Base-by-base conservation (phyloP, 2,113 vertebrate species). In the Mastomys coucha region DNA sequence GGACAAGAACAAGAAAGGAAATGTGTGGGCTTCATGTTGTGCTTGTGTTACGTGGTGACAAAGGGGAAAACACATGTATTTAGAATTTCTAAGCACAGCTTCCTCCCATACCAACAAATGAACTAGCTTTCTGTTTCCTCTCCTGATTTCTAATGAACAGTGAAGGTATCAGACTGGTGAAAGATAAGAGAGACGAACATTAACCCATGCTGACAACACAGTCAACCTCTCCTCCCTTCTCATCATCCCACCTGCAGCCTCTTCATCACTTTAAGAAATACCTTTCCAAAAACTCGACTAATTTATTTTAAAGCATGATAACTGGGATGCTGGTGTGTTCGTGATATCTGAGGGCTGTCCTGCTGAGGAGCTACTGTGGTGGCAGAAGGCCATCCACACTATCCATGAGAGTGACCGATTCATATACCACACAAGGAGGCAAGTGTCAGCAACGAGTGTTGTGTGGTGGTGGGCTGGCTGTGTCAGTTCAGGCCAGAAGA, bases 291-390 rank as follows among this genome's bases (percentile, higher is more conserved):
- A 56, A 91, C 70, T 51, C 24, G 67, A 92, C 67, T 17, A 69
- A 63, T 0, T 24, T 49, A 58, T 67, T 36, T 76, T 28, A 86
- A 81, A 87, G 49, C 76, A 45, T 16, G 14, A 2, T 24, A 75
- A n/a, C 3, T 20, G 14, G 81, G 63, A 51, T 49, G 36, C 36
- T 13, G 69, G 53, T 19, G 69, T n/a, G 16, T 0, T 7, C 51
- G 1, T 20, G 14, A 69, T 26, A 33, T n/a, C 1, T 10, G 42
- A 69, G 67, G n/a, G 13, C 24, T 3, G 24, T 53, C 22, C 67
- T 33, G 19, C 0, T 1, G 5, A 1, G 1, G 63, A 19, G 16
- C 24, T 22, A 1, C 24, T 39, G 14, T 0, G 13, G 53, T 24
- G 8, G 69, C 2, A 22, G 39, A 7, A 45, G 36, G 58, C 42